These are phyloP conservation scores for Siniperca chuatsi DNA, from an alignment of 2,113 vertebrate species.

Conservation along the genomic window DNA sequence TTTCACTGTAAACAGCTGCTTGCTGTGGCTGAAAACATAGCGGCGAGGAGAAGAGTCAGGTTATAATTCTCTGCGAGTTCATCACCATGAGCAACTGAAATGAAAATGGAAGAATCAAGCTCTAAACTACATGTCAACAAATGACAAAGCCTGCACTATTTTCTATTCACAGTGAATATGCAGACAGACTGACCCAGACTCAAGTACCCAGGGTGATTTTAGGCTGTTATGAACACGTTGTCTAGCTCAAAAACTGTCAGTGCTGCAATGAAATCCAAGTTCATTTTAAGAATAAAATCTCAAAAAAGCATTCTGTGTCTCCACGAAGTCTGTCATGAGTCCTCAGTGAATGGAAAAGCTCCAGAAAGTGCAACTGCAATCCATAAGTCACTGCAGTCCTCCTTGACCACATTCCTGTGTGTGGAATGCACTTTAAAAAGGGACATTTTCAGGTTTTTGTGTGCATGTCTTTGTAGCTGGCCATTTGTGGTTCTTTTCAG, in stretches of 20 bases:
- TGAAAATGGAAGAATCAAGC: too few species aligned
- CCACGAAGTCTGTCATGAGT: constrained; percentile 11
- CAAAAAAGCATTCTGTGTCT: constrained; percentile 1
- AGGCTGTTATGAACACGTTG: not conserved
- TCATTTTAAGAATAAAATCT: not conserved
- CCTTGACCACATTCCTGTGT: constrained; percentile 28
- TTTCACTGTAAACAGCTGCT: not conserved
- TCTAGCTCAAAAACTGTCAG: not conserved
- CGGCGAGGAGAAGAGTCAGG: too few species aligned
- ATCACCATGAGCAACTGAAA: too few species aligned
- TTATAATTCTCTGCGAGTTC: too few species aligned
- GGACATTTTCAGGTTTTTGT: constrained; percentile 47
- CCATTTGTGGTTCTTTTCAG: constrained; percentile 49
- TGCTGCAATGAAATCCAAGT: not conserved
- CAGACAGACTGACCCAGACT: not conserved
- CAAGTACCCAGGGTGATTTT: not conserved
- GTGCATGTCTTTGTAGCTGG: constrained; percentile 41
- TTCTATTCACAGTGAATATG: constrained; percentile 12
- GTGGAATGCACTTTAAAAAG: constrained; percentile 43
- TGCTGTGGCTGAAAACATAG: not conserved
- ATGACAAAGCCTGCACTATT: not conserved
- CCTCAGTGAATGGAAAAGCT: constrained; percentile 14
- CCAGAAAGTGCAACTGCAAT: constrained; percentile 7
- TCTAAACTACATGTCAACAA: not conserved
- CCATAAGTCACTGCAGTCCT: constrained; percentile 26